Evolutionary conservation across 2,888 invertebrate species (phyloP), one percentile per base, ranked within the genome.

Genomic region (Agapostemon virescens): DNA sequence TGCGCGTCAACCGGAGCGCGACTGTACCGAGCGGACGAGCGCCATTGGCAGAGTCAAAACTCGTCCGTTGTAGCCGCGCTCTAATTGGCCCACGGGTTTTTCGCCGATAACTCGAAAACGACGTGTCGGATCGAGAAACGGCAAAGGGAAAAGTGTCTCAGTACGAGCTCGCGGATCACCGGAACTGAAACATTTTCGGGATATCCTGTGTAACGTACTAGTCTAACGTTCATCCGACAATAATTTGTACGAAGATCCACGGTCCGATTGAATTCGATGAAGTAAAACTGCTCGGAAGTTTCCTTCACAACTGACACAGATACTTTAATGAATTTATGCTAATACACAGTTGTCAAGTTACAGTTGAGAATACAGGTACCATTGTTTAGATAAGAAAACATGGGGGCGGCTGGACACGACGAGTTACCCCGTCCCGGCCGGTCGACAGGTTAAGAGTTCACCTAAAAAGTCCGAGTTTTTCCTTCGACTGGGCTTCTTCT

Each of bases 361-460:
- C 55, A 55, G 55, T 55, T 55, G 55, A 55, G 55, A 26, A 17
- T 55, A 55, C 55, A 55, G 55, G 55, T 55, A 55, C 55, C 55
- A 55, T 55, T 13, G 55, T 55, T 55, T 55, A 55, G 55, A 69
- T 26, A 55, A 55, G 55, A 55, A 55, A 55, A 55, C 26, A 55
- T 26, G 26, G 55, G n/a, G 30, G 55, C 26, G 55, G 15, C 17
- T 55, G 26, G 26, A 55, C 11, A 49, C 13, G 55, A 26, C 55
- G 55, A 55, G 55, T 55, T 5, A 55, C 15, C 17, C 30, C 55
- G 26, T 26, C 55, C 17, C 17, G 7, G 26, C 55, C 55, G 55
- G 26, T 55, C 30, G 30, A 55, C 55, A 55, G 55, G 55, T 55
- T 55, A 26, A 26, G 17, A 55, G 15, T 17, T 30, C 17, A 55